Percentiles rank a stretch among this genome's conserved stretches.
Evolutionary conservation across 2,888 invertebrate species (phyloP).

Genomic region (Lycophotia porphyrea): DNA sequence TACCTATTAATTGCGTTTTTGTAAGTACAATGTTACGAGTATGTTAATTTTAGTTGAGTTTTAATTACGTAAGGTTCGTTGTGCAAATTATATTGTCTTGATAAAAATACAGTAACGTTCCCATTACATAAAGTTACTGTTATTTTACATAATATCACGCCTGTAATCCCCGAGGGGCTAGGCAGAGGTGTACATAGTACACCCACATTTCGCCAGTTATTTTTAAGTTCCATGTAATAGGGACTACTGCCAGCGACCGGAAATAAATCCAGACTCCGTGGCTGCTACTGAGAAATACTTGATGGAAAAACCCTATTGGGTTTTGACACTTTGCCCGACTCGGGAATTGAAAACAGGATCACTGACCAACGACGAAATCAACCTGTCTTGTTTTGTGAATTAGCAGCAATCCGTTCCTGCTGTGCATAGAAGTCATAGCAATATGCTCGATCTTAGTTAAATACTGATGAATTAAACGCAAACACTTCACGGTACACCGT

Average conservation of each 20-base stretch:
- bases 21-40: constrained; percentile 23
- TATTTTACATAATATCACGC: not conserved
- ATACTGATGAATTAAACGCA: not conserved
- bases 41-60: constrained; percentile 25
- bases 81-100: not conserved
- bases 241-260: no score
- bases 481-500: not conserved
- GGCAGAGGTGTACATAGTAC: not conserved
- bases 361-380: not conserved
- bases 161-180: not conserved
- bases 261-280: no score
- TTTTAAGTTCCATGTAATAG: no score
- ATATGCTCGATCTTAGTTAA: not conserved
- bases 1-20: constrained; percentile 22
- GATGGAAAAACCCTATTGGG: no score
- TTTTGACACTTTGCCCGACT: no score
- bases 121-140: constrained; percentile 2
- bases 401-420: not conserved
- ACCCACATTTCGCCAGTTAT: not conserved
- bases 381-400: not conserved
- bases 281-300: no score
- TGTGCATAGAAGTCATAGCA: not conserved
- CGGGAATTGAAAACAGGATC: not conserved
- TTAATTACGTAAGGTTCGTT: not conserved
- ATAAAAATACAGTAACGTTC: constrained; percentile 4